Evolutionary conservation across 2,113 vertebrate genomes (phyloP).

Genomic region (Anolis sagrei): DNA sequence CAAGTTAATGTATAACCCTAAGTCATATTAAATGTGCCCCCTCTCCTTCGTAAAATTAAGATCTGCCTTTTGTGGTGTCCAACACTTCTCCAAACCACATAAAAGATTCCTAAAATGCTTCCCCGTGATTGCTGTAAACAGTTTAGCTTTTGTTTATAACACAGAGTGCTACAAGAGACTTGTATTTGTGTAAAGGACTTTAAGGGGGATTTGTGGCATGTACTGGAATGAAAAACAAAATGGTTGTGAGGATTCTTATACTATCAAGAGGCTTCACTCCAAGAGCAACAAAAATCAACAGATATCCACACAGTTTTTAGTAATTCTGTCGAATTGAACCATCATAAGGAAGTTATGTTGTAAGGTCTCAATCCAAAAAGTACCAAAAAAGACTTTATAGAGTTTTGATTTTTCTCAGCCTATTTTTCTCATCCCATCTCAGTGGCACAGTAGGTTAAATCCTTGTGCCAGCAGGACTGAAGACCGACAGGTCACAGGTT

Average conservation of each 20-base stretch:
- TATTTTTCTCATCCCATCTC: too few species aligned
- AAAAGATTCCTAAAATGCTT: slow-evolving; percentile 49
- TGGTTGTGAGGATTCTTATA: neutral
- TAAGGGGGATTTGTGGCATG: neutral
- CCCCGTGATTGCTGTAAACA: slow-evolving; percentile 35
- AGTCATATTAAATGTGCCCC: slow-evolving; percentile 18
- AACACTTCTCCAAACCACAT: slow-evolving; percentile 56
- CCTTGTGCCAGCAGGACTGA: too few species aligned
- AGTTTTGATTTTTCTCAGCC: neutral
- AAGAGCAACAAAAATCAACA: neutral
- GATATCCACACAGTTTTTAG: neutral
- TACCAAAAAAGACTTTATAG: neutral
- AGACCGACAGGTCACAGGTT: too few species aligned
- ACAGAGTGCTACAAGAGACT: too few species aligned
- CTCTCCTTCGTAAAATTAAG: slow-evolving; percentile 19
- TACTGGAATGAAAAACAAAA: neutral
- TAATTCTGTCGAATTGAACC: neutral
- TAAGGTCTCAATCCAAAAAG: neutral
- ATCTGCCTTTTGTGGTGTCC: slow-evolving; percentile 32
- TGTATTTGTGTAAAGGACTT: neutral
- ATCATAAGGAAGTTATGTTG: neutral
- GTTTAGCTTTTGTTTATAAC: slow-evolving; percentile 36
- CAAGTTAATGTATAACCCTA: slow-evolving; percentile 37
- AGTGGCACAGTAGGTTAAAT: too few species aligned
- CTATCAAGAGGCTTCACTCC: neutral